These are phyloP conservation scores for Lasioglossum marginatum DNA, from an alignment of 2,888 invertebrate genomes.

Conservation along the genomic window DNA sequence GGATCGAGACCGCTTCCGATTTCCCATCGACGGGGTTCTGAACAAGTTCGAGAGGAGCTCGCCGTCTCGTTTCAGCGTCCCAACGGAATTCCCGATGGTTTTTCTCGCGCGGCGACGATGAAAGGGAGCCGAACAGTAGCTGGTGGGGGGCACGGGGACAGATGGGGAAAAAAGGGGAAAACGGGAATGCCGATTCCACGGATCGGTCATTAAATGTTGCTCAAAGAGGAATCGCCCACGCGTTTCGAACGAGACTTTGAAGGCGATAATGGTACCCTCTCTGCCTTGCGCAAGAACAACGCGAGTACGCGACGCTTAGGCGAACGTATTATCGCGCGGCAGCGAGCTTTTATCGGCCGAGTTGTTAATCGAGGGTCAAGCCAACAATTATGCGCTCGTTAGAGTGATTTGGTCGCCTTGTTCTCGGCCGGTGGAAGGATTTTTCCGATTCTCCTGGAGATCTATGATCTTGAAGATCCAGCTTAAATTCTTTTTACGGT, in stretches of 20 bases:
- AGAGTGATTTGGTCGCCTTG: constrained; percentile 41
- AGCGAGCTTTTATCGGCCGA: constrained; percentile 49
- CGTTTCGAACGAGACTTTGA: constrained; percentile 30
- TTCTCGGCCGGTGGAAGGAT: neutral
- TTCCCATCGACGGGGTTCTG: constrained; percentile 68
- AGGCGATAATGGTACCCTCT: constrained; percentile 63
- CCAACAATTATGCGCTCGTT: constrained; percentile 42
- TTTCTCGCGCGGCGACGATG: constrained; percentile 3
- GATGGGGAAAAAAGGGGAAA: neutral
- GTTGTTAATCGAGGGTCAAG: constrained; percentile 40
- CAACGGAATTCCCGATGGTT: constrained; percentile 18
- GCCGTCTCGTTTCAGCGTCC: neutral
- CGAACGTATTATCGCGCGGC: constrained; percentile 49
- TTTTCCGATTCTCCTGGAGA: neutral
- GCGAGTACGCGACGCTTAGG: neutral
- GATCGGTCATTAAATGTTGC: constrained; percentile 51
- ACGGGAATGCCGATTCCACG: constrained; percentile 32
- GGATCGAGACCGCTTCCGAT: constrained; percentile 73
- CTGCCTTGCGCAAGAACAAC: constrained; percentile 63
- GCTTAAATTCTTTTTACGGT: too few relatives aligned
- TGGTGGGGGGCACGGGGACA: neutral
- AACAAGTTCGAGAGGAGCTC: constrained; percentile 9
- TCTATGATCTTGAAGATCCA: neutral
- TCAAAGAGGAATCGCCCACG: constrained; percentile 60
- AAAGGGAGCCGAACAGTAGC: neutral